Conservation (phyloP, 2,888 invertebrate genomes). For the Mycalesis mineus region DNA sequence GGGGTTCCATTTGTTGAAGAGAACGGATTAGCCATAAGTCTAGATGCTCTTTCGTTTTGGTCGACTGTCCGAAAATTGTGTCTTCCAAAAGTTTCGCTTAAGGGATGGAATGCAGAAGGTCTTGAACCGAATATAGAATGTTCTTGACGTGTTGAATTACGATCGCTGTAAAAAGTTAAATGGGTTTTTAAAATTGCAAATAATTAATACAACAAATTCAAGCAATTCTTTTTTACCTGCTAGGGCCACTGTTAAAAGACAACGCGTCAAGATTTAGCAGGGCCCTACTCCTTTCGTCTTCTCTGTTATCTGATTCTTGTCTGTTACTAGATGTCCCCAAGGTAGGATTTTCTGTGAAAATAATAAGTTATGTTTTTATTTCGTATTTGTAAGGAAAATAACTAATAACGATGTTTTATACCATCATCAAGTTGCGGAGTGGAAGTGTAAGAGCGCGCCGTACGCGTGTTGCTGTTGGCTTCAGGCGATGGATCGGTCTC, state of each 20-base stretch:
- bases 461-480: conserved; percentile 39
- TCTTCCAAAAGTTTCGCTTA: conserved; percentile 47
- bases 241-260: conserved; percentile 51
- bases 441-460: conserved; percentile 34
- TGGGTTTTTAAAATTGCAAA: neutral
- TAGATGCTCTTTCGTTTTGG: conserved; percentile 49
- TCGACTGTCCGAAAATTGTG: conserved; percentile 53
- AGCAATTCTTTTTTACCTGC: conserved; percentile 38
- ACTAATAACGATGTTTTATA: conserved; percentile 7
- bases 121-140: conserved; percentile 57
- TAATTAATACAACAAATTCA: neutral
- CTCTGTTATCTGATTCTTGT: conserved; percentile 40
- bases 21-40: conserved; percentile 65
- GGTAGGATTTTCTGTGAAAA: conserved; percentile 36
- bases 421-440: conserved; percentile 26
- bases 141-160: conserved; percentile 43
- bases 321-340: conserved; percentile 45
- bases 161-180: conserved; percentile 42
- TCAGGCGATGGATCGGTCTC: conserved; percentile 68
- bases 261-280: conserved; percentile 60
- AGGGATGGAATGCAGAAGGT: conserved; percentile 65
- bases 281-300: conserved; percentile 46
- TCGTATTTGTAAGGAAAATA: neutral
- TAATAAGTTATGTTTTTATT: no score
- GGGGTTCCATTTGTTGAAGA: conserved; percentile 47